phyloP scores from a whole-genome alignment of 2,888 invertebrate species.

The Stenotaenia linearis region DNA sequence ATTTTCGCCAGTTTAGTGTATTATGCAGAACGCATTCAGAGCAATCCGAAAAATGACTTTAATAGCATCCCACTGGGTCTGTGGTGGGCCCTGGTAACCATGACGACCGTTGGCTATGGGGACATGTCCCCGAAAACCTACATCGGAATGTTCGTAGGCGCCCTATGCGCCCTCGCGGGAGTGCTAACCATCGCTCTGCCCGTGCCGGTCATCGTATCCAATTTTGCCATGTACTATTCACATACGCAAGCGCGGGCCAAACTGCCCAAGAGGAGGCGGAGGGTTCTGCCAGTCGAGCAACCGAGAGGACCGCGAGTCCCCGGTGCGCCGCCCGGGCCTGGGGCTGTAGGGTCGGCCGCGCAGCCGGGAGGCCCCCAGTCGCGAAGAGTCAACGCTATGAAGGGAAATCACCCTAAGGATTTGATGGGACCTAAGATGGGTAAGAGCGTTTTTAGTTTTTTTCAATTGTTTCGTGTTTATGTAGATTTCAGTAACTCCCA shows the following conservation, averaged over 20 bases:
- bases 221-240: constrained; percentile 66
- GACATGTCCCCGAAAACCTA: constrained; percentile 99
- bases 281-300: constrained; percentile 94
- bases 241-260: constrained; percentile 90
- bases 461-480: background rate
- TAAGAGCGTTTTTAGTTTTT: constrained; percentile 49
- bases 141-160: constrained; percentile 97
- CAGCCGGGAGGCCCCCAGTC: constrained; percentile 45
- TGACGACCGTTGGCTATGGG: constrained; percentile 98
- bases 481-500: background rate
- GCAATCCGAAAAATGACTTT: constrained; percentile 79
- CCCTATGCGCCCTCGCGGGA: constrained; percentile 94
- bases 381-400: constrained; percentile 78
- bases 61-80: constrained; percentile 95
- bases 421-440: constrained; percentile 73
- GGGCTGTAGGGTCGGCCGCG: constrained; percentile 10
- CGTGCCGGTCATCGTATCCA: constrained; percentile 98
- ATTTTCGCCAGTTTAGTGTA: constrained; percentile 97
- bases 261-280: constrained; percentile 93
- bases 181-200: constrained; percentile 98
- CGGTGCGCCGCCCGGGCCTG: constrained; percentile 56
- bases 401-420: constrained; percentile 78
- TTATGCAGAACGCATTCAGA: constrained; percentile 94
- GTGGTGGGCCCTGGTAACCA: constrained; percentile 99
- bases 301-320: constrained; percentile 61